Evolutionary conservation across 2,113 vertebrate genomes (phyloP).

Genomic region (Nibea coibor): DNA sequence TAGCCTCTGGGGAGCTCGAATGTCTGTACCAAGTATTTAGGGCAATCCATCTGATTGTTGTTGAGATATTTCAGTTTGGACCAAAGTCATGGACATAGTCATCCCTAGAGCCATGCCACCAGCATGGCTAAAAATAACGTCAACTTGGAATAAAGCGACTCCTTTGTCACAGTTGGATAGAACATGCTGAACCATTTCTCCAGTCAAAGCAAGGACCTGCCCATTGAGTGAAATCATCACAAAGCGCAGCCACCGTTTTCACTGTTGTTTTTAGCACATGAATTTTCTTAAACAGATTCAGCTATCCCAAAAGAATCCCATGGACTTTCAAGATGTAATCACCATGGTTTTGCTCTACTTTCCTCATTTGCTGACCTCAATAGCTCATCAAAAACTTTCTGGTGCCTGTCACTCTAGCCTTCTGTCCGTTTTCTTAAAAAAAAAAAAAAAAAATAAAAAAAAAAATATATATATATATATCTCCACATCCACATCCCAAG

Average conservation of each 20-base stretch:
- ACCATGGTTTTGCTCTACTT: slow-evolving; percentile 74
- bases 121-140: background rate
- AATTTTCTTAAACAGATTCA: slow-evolving; percentile 49
- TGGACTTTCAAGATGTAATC: slow-evolving; percentile 68
- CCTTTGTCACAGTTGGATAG: slow-evolving; percentile 2
- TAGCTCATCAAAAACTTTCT: slow-evolving; percentile 57
- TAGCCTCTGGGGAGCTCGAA: background rate
- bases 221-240: slow-evolving; percentile 2
- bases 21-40: background rate
- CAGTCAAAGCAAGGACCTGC: slow-evolving; percentile 4
- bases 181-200: background rate
- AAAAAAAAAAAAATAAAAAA: slow-evolving; percentile 14
- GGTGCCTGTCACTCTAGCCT: slow-evolving; percentile 26
- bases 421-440: slow-evolving; percentile 30
- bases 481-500: too few species aligned
- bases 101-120: background rate
- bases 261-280: slow-evolving; percentile 43
- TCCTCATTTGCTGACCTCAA: slow-evolving; percentile 74
- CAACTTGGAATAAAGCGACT: slow-evolving; percentile 14
- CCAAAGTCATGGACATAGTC: background rate
- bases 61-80: background rate
- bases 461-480: too few species aligned
- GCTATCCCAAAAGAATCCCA: slow-evolving; percentile 56
- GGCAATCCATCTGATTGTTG: background rate
- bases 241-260: slow-evolving; percentile 9